A percentile compares a stretch with the other conserved stretches of the same genome.
Evolutionary conservation across 2,888 invertebrate species (phyloP).

Genomic region (Dascillus cervinus): DNA sequence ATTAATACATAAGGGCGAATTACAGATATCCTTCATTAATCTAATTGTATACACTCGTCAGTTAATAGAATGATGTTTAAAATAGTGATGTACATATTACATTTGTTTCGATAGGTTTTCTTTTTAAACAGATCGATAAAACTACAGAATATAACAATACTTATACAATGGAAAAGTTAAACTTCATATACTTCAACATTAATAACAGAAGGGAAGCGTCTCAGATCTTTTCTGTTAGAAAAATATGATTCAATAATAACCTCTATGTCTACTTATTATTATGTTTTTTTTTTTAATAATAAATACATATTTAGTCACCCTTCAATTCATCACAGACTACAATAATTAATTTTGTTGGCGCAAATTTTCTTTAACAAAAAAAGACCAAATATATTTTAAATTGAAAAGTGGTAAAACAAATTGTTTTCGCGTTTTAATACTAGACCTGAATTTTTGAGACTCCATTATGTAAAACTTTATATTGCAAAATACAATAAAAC

Average conservation of each 20-base stretch:
- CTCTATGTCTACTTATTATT: constrained; percentile 33
- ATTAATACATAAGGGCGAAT: constrained; percentile 35
- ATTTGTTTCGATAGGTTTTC: constrained; percentile 31
- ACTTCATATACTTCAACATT: constrained; percentile 34
- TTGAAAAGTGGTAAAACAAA: too few relatives aligned
- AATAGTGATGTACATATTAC: constrained; percentile 37
- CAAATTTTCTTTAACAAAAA: constrained; percentile 16
- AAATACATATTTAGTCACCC: constrained; percentile 44
- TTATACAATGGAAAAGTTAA: constrained; percentile 33
- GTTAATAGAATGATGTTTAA: constrained; percentile 30
- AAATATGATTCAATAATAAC: constrained; percentile 37
- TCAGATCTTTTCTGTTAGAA: constrained; percentile 30
- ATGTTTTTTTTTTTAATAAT: constrained; percentile 38
- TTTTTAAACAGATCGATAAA: constrained; percentile 26
- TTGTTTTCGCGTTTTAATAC: too few relatives aligned
- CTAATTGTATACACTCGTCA: constrained; percentile 37
- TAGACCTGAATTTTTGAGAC: constrained; percentile 15
- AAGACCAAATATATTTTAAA: constrained; percentile 11
- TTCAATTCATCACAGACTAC: constrained; percentile 44
- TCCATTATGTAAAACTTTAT: too few relatives aligned
- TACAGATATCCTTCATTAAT: constrained; percentile 34
- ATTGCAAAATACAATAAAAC: constrained; percentile 9
- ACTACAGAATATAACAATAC: constrained; percentile 35
- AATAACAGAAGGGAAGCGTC: constrained; percentile 37
- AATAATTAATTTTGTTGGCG: constrained; percentile 32